These are phyloP conservation scores for Acromyrmex charruanus DNA, from an alignment of 1,140 invertebrate species.

Conservation along the genomic window DNA sequence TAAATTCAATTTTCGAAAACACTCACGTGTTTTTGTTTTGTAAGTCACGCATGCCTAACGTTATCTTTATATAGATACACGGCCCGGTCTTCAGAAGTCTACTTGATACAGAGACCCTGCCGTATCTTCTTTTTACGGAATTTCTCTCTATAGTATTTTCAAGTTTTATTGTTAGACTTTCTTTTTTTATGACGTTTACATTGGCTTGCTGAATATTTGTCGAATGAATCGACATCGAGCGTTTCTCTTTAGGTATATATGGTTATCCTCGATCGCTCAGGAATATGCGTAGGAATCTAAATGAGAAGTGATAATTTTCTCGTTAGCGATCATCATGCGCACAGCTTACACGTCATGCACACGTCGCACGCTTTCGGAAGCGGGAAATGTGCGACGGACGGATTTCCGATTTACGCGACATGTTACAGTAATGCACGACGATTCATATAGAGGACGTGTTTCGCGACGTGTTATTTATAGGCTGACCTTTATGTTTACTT, in stretches of 20 bases:
- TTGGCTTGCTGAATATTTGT: neutral
- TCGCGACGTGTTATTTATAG: slow-evolving; percentile 61
- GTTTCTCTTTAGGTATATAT: neutral
- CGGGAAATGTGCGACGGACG: slow-evolving; percentile 52
- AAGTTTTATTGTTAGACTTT: neutral
- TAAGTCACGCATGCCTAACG: neutral
- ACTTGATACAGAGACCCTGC: too few relatives aligned
- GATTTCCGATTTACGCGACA: slow-evolving; percentile 60
- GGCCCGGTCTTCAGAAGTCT: too few relatives aligned
- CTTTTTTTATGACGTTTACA: neutral
- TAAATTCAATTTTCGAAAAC: neutral
- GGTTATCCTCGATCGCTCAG: neutral
- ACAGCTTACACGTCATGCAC: slow-evolving; percentile 28
- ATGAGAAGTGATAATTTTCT: slow-evolving; percentile 36
- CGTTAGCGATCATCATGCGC: slow-evolving; percentile 32
- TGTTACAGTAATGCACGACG: slow-evolving; percentile 50
- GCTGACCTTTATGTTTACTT: slow-evolving; percentile 61
- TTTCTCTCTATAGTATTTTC: neutral
- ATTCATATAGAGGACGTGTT: slow-evolving; percentile 53
- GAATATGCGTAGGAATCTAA: slow-evolving; percentile 1
- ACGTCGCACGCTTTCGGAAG: slow-evolving; percentile 51
- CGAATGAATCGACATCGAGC: neutral
- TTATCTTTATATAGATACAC: neutral
- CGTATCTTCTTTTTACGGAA: neutral
- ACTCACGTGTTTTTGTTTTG: neutral